A percentile compares a stretch with the other conserved stretches of the same genome.
Evolutionary conservation across 2,797 vertebrate species (phyloP).

Genomic region (Apogon talboti): DNA sequence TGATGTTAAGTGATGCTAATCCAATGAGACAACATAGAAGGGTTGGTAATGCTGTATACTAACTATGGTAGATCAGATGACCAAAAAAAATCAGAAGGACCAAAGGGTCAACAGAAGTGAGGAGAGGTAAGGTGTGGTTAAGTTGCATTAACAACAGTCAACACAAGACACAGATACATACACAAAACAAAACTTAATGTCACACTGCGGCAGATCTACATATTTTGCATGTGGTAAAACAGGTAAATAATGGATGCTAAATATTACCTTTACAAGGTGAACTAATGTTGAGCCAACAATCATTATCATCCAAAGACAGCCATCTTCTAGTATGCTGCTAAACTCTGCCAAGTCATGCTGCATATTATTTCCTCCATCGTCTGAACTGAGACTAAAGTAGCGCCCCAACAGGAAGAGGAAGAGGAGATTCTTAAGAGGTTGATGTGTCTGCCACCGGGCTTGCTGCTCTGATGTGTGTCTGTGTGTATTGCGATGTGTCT

Average conservation of each 20-base stretch:
- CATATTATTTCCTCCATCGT: conserved; percentile 46
- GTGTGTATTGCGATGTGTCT: conserved; percentile 13
- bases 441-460: conserved; percentile 49
- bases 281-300: conserved; percentile 40
- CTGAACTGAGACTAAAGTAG: conserved; percentile 45
- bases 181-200: neutral
- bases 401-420: conserved; percentile 55
- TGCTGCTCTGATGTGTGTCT: conserved; percentile 34
- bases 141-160: too few species aligned
- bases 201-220: neutral
- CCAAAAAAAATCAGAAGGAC: conserved; percentile 31
- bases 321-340: conserved; percentile 16
- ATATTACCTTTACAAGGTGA: conserved; percentile 65
- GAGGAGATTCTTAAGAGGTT: conserved; percentile 51
- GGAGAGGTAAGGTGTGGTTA: conserved; percentile 49
- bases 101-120: conserved; percentile 23
- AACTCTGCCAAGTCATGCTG: conserved; percentile 38
- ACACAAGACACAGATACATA: neutral
- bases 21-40: conserved; percentile 59
- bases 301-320: conserved; percentile 28
- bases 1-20: conserved; percentile 63
- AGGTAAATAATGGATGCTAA: conserved; percentile 22
- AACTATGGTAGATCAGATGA: conserved; percentile 59
- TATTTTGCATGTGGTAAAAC: neutral
- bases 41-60: conserved; percentile 55